Evolutionary conservation across 2,888 invertebrate species (phyloP).

Genomic region (Brachypalpus laphriformis): DNA sequence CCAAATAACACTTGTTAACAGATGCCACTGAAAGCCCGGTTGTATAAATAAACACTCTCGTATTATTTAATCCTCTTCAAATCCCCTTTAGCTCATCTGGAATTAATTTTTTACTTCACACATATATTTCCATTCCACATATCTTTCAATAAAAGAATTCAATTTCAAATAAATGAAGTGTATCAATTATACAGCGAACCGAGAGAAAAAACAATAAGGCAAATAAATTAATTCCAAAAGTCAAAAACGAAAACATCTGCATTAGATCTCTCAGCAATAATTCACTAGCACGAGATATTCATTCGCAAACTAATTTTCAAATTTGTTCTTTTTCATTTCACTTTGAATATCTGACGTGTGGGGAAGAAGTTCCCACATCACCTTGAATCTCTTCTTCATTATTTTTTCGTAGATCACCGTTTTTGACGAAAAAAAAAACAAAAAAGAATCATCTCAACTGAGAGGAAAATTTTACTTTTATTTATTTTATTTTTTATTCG

Average conservation of each 20-base stretch:
- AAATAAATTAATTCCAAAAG: not conserved
- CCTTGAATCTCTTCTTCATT: constrained; percentile 23
- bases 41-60: not conserved
- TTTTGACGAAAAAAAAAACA: constrained; percentile 9
- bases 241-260: constrained; percentile 20
- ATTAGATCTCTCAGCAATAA: constrained; percentile 34
- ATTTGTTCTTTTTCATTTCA: not conserved
- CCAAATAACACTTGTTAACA: too few species aligned
- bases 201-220: not conserved
- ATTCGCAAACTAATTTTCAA: constrained; percentile 13
- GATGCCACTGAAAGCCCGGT: too few species aligned
- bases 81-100: not conserved
- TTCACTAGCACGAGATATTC: constrained; percentile 23
- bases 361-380: not conserved
- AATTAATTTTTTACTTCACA: not conserved
- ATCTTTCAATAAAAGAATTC: not conserved
- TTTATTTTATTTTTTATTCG: constrained; percentile 11
- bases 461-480: constrained; percentile 4
- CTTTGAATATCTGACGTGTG: not conserved
- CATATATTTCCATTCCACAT: not conserved
- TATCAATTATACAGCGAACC: not conserved
- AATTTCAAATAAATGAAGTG: constrained; percentile 9
- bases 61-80: not conserved
- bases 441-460: not conserved
- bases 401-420: not conserved